Percentiles rank a stretch among this genome's conserved stretches.
Conservation (phyloP, 2,888 invertebrate species). For the Gari tellinella region DNA sequence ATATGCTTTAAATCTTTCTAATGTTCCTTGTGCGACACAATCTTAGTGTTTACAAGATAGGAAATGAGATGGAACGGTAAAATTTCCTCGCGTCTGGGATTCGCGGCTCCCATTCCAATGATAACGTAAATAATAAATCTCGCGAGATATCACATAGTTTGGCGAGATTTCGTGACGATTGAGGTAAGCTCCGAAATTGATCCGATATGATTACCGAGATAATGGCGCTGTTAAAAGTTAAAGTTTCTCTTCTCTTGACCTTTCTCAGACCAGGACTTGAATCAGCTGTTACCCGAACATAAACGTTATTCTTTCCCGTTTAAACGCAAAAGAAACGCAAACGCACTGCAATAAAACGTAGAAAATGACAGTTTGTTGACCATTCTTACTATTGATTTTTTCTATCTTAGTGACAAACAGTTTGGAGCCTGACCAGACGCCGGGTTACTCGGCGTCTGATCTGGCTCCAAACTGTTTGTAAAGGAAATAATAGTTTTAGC, state of each 20-base stretch:
- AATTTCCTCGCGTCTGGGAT: constrained; percentile 53
- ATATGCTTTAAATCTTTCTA: constrained; percentile 54
- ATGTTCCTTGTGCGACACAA: constrained; percentile 46
- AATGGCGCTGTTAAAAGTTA: constrained; percentile 15
- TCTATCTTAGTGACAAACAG: too few species aligned
- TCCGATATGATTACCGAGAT: constrained; percentile 32
- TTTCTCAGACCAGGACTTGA: constrained; percentile 1
- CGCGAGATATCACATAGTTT: constrained; percentile 53
- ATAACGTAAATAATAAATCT: constrained; percentile 59
- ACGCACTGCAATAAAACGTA: too few species aligned
- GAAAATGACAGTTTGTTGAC: too few species aligned
- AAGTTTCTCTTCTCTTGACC: constrained; percentile 1
- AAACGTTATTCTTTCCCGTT: too few species aligned
- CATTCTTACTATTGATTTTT: too few species aligned
- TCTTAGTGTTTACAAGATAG: constrained; percentile 57
- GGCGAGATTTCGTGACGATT: constrained; percentile 60
- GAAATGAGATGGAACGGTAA: constrained; percentile 58
- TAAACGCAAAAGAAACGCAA: too few species aligned
- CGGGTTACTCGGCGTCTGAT: too few species aligned
- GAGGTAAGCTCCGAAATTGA: constrained; percentile 37
- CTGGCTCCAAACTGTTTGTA: too few species aligned
- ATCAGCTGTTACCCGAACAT: not conserved
- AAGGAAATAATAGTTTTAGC: too few species aligned
- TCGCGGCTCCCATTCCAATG: constrained; percentile 46
- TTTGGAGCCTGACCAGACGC: too few species aligned